Evolutionary conservation across 2,888 invertebrate genomes (phyloP).

Genomic region (Netelia inedita): DNA sequence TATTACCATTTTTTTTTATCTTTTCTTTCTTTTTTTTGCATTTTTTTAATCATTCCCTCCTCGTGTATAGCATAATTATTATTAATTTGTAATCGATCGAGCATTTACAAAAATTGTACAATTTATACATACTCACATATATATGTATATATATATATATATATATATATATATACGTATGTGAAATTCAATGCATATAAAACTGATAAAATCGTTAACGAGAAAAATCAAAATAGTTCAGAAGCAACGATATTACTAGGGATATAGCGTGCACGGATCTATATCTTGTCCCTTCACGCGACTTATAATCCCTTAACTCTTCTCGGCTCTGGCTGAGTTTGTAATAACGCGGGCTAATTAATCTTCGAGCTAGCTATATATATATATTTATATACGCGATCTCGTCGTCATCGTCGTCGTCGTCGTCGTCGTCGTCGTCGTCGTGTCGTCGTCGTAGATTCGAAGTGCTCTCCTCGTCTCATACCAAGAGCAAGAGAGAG

Average conservation of each 20-base stretch:
- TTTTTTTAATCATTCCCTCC: constrained; percentile 17
- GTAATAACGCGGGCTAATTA: constrained; percentile 68
- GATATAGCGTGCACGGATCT: constrained; percentile 43
- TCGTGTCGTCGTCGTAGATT: constrained; percentile 13
- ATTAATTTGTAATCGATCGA: constrained; percentile 40
- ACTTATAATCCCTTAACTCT: constrained; percentile 60
- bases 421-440: constrained; percentile 27
- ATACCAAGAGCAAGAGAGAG: constrained; percentile 6
- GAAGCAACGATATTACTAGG: constrained; percentile 26
- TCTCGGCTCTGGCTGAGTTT: constrained; percentile 43
- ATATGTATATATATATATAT: not conserved
- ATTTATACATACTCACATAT: not conserved
- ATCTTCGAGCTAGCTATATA: constrained; percentile 44
- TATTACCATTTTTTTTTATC: not conserved
- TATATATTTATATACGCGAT: constrained; percentile 21
- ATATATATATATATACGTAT: not conserved
- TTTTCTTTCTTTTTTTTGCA: not conserved
- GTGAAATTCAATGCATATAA: constrained; percentile 14
- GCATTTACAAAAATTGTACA: constrained; percentile 16
- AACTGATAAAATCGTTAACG: constrained; percentile 57
- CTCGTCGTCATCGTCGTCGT: constrained; percentile 41
- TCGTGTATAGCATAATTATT: constrained; percentile 39
- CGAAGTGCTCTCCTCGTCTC: constrained; percentile 58
- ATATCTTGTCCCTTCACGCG: constrained; percentile 50
- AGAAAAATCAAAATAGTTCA: constrained; percentile 46